A percentile compares a stretch with the other conserved stretches of the same genome.
phyloP scores from a whole-genome alignment of 2,113 vertebrate species.

The Glaucidium brasilianum region DNA sequence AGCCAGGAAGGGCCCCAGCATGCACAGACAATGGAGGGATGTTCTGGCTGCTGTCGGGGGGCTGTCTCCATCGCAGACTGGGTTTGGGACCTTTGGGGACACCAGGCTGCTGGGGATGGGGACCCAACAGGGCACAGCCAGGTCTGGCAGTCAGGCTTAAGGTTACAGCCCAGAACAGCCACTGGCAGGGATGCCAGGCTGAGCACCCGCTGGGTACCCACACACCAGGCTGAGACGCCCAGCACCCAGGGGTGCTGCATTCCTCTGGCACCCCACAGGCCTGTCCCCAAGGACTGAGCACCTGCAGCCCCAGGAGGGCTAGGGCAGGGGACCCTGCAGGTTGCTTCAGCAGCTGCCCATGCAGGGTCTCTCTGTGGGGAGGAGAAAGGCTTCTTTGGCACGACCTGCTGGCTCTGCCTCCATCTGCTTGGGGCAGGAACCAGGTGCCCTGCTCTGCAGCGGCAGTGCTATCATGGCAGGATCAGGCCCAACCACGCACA shows the following conservation, averaged over 20 bases:
- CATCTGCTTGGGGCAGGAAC: background rate
- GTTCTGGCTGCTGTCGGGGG: background rate
- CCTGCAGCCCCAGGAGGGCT: fast-evolving
- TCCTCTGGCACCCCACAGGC: background rate
- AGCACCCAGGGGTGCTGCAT: background rate
- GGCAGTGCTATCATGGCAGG: background rate
- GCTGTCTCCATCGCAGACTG: background rate
- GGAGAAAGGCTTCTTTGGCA: background rate
- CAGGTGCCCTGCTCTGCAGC: background rate
- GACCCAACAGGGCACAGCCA: background rate
- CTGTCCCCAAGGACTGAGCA: background rate
- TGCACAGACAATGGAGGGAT: fast-evolving
- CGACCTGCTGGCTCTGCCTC: background rate
- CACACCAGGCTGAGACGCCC: background rate
- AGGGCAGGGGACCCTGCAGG: background rate
- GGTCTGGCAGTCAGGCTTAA: background rate
- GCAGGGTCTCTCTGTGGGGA: fast-evolving
- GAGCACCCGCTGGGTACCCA: fast-evolving
- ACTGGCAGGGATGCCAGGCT: background rate
- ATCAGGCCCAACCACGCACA: background rate
- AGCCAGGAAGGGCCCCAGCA: background rate
- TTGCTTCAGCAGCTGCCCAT: background rate
- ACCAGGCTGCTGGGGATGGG: background rate
- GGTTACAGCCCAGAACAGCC: background rate
- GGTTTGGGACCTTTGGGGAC: background rate